Conservation (phyloP, 2,888 invertebrate genomes). For the Macropis europaea region DNA sequence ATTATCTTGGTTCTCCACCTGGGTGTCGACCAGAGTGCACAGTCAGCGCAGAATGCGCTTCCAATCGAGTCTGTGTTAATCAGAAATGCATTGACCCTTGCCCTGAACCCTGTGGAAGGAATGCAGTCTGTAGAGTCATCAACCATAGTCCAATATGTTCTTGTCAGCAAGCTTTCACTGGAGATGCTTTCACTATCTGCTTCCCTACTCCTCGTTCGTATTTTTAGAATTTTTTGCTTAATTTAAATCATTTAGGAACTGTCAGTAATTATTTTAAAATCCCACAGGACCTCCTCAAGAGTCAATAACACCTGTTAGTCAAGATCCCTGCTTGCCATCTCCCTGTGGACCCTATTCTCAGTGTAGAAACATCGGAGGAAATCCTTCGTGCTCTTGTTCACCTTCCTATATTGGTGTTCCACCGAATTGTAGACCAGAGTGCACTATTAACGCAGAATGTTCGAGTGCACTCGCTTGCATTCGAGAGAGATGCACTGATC, state of each 20-base stretch:
- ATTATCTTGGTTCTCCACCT: conserved; percentile 87
- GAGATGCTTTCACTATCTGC: conserved; percentile 90
- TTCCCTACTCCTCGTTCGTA: conserved; percentile 44
- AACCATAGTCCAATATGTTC: conserved; percentile 93
- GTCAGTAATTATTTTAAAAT: not conserved
- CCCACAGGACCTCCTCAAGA: conserved; percentile 24
- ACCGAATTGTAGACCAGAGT: conserved; percentile 86
- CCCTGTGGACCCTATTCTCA: conserved; percentile 83
- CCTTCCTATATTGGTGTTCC: conserved; percentile 80
- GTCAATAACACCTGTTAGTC: not conserved
- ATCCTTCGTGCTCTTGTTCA: conserved; percentile 82
- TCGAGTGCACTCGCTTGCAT: conserved; percentile 88
- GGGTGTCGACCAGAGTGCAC: conserved; percentile 91
- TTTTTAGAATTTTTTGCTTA: not conserved
- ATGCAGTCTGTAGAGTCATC: conserved; percentile 88
- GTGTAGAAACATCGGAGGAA: conserved; percentile 81
- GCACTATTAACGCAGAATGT: conserved; percentile 88
- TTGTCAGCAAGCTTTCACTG: conserved; percentile 86
- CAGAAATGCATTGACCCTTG: conserved; percentile 91
- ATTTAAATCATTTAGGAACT: not conserved
- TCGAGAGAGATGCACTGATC: conserved; percentile 88
- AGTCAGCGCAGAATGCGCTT: conserved; percentile 89
- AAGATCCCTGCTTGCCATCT: conserved; percentile 84
- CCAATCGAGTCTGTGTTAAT: conserved; percentile 88
- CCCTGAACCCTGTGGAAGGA: conserved; percentile 88